Conservation (phyloP, 2,888 invertebrate species). For the Melipona bicolor region DNA sequence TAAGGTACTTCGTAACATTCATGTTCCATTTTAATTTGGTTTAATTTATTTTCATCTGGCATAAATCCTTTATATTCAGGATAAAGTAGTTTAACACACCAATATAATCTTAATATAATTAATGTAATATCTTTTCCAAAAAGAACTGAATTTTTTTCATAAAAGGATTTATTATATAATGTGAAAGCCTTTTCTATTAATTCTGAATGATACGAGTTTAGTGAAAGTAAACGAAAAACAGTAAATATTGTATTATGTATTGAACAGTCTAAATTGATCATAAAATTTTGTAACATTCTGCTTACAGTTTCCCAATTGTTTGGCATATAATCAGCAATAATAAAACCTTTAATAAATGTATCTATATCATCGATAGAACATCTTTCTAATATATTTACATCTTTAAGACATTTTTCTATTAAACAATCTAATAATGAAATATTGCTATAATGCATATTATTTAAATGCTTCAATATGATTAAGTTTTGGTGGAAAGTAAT, state of each 20-base stretch:
- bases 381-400: conserved; percentile 83
- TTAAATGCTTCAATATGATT: conserved; percentile 77
- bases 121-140: not conserved
- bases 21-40: conserved; percentile 25
- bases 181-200: conserved; percentile 86
- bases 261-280: not conserved
- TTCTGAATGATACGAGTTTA: conserved; percentile 86
- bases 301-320: conserved; percentile 85
- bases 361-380: conserved; percentile 83
- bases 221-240: conserved; percentile 86
- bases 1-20: conserved; percentile 82
- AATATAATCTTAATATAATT: conserved; percentile 85
- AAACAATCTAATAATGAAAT: conserved; percentile 87
- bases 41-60: not conserved
- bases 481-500: conserved; percentile 85
- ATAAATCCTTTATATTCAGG: conserved; percentile 80
- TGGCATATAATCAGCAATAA: conserved; percentile 87
- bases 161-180: conserved; percentile 29
- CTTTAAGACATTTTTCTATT: conserved; percentile 84
- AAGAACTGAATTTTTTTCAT: not conserved
- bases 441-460: conserved; percentile 85
- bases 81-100: conserved; percentile 85
- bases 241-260: conserved; percentile 80
- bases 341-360: conserved; percentile 86
- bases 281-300: conserved; percentile 82